phyloP scores from a whole-genome alignment of 2,888 invertebrate species.

The Torymus auratus region DNA sequence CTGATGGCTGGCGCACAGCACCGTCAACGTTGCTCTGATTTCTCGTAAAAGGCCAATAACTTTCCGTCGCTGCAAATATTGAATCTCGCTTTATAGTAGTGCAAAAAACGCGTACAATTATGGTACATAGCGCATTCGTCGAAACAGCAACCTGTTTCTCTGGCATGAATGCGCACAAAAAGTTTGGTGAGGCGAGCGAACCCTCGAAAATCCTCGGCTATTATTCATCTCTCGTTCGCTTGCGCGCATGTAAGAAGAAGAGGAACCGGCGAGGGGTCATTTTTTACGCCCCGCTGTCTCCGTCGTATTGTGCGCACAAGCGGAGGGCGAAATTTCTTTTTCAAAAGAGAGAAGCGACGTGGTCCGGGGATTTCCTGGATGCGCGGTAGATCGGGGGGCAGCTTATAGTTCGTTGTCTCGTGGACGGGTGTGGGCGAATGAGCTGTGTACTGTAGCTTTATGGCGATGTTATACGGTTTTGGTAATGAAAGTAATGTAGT shows the following conservation, averaged over 20 bases:
- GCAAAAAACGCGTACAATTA: slow-evolving; percentile 9
- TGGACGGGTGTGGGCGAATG: no score
- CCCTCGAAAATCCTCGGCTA: slow-evolving; percentile 34
- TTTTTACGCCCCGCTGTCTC: slow-evolving; percentile 25
- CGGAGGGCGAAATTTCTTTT: no score
- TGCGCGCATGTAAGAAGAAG: not conserved
- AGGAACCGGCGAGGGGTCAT: not conserved
- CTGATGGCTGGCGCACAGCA: slow-evolving; percentile 3
- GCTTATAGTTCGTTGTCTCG: no score
- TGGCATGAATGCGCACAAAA: no score
- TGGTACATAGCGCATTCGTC: slow-evolving; percentile 12
- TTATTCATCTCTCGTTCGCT: slow-evolving; percentile 46
- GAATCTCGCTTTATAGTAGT: not conserved
- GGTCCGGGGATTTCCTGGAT: no score
- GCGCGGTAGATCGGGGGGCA: no score
- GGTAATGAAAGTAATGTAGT: no score
- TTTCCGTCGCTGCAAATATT: slow-evolving; percentile 31
- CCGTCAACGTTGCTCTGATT: slow-evolving; percentile 21
- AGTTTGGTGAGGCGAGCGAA: not conserved
- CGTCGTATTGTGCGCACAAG: not conserved
- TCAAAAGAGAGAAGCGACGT: no score
- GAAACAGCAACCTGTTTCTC: slow-evolving; percentile 9
- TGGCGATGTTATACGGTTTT: no score
- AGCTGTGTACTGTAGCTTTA: no score
- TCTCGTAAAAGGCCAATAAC: slow-evolving; percentile 37